Base-by-base conservation (phyloP, 2,113 vertebrate species). In the Forbesichthys agassizii region DNA sequence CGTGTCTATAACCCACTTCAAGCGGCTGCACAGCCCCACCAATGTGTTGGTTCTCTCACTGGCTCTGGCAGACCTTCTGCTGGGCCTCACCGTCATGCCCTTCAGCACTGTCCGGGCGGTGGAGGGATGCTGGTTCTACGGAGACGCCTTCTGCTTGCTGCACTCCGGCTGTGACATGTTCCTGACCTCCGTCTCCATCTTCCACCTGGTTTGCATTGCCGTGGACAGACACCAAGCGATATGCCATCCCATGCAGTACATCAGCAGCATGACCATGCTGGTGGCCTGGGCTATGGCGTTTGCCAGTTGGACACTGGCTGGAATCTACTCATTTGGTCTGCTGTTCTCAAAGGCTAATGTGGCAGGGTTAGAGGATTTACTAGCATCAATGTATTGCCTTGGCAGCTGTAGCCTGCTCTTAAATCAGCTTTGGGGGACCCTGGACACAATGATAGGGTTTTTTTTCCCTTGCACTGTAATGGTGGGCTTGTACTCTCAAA, bases 21-120 rank as follows among this genome's bases (percentile, higher is more conserved):
- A 78, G 61, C 84, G 86, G 64, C 68, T 90, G 52, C 89, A 90
- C 51, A 90, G 75, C 46, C 85, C 88, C n/a, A 88, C 88, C 7
- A 90, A 88, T 33, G 66, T 84, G 27, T 68, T 90, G 42, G 70
- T 88, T 57, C 68, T 88, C 58, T 90, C 89, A 68, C 72, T 90
- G 71, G 89, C 86, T 14, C 33, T 88, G 11, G 77, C 69, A 0
- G 89, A 90, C n/a, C 64, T 89, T 12, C 76, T 88, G n/a, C 48
- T 88, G 11, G 87, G 85, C 9, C 4, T 78, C 11, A 47, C 57
- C 27, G 78, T 88, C 14, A 86, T 89, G 88, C 85, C 89, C 1
- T 84, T 89, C 47, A 88, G 84, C 20, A 68, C 82, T 33, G 52
- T 80, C 9, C 68, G 74, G 0, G 75, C 82, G 16, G 61, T 86